Evolutionary conservation across 2,113 vertebrate genomes (phyloP).

Genomic region (Tapirus terrestris): DNA sequence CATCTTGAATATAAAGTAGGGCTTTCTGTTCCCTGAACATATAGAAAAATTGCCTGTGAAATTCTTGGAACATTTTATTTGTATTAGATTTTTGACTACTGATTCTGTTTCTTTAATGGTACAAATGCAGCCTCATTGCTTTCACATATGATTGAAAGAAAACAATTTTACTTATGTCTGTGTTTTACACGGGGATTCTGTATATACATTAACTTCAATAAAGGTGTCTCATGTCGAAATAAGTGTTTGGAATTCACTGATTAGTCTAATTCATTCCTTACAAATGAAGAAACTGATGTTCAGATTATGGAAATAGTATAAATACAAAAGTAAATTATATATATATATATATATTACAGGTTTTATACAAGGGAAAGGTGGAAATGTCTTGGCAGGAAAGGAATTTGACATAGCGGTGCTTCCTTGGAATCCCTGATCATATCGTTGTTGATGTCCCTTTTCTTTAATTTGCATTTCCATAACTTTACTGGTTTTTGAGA

Average conservation of each 20-base stretch:
- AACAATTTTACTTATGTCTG: neutral
- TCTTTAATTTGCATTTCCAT: neutral
- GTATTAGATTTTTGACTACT: neutral
- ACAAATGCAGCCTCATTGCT: neutral
- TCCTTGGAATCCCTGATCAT: neutral
- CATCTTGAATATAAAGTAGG: neutral
- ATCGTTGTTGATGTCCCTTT: neutral
- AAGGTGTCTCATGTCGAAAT: neutral
- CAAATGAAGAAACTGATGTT: neutral
- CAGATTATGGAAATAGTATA: neutral
- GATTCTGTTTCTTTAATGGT: neutral
- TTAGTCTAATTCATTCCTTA: neutral
- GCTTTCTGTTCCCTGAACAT: neutral
- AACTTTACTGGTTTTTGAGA: neutral
- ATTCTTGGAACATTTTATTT: neutral
- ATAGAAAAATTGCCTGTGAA: neutral
- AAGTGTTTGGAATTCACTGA: neutral
- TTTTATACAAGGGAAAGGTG: neutral
- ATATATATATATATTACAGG: neutral
- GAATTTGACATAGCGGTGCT: neutral
- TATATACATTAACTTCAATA: neutral
- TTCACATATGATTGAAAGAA: neutral
- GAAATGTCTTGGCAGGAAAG: neutral
- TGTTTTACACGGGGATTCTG: neutral
- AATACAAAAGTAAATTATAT: too few species aligned